Evolutionary conservation across 2,113 vertebrate species (phyloP).

Genomic region (Sitta europaea): DNA sequence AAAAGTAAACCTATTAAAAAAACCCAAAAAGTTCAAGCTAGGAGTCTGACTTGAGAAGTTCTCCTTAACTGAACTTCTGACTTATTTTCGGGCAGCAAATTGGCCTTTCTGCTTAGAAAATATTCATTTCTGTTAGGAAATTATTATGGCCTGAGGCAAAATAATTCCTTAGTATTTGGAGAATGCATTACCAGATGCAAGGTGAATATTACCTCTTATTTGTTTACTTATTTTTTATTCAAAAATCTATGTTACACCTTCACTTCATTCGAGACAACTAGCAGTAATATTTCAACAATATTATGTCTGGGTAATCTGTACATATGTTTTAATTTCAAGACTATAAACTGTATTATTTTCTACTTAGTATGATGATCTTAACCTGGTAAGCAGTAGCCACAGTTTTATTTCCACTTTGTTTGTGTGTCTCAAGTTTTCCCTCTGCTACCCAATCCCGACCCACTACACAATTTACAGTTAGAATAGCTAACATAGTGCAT

Average conservation of each 20-base stretch:
- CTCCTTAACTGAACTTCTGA: neutral
- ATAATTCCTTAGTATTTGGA: neutral
- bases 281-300: neutral
- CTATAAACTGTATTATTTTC: neutral
- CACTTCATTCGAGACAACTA: neutral
- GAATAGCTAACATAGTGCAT: neutral
- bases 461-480: neutral
- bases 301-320: rapidly evolving
- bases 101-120: neutral
- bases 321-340: neutral
- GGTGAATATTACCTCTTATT: neutral
- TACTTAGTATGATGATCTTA: neutral
- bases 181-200: neutral
- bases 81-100: neutral
- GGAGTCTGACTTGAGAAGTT: neutral
- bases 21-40: neutral
- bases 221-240: neutral
- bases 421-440: neutral
- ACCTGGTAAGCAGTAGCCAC: neutral
- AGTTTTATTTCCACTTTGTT: neutral
- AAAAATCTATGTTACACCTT: neutral
- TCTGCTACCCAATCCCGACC: neutral
- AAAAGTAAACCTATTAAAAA: neutral
- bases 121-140: neutral
- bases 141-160: neutral